Evolutionary conservation across 1,140 invertebrate species (phyloP).

Genomic region (Macrocentrus cingulum): DNA sequence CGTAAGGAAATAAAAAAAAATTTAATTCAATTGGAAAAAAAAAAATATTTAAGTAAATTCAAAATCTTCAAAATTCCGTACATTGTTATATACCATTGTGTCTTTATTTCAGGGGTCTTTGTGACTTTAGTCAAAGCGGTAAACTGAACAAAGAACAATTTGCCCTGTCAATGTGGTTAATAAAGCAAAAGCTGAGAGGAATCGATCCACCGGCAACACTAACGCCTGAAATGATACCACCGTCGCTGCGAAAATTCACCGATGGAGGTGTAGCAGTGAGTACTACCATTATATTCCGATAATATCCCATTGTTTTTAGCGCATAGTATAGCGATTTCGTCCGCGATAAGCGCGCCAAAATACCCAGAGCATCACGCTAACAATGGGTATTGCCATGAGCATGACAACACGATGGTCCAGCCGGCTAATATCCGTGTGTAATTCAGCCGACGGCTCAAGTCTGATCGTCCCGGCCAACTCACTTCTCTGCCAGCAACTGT

Average conservation of each 20-base stretch:
- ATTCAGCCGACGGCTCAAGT: constrained; percentile 59
- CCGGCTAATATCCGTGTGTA: constrained; percentile 46
- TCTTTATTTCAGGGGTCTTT: constrained; percentile 81
- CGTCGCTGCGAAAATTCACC: constrained; percentile 57
- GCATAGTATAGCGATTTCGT: constrained; percentile 43
- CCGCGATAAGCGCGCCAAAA: constrained; percentile 56
- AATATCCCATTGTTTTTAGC: constrained; percentile 31
- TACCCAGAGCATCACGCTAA: constrained; percentile 53
- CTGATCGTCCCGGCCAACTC: constrained; percentile 64
- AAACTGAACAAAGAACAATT: constrained; percentile 96
- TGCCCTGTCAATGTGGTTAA: constrained; percentile 92
- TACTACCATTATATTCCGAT: constrained; percentile 7
- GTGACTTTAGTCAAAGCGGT: constrained; percentile 87
- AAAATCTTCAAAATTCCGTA: too few species aligned
- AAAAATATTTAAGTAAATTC: too few species aligned
- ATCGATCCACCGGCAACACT: constrained; percentile 76
- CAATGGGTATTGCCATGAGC: constrained; percentile 53
- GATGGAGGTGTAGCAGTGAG: constrained; percentile 42
- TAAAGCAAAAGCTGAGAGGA: constrained; percentile 81
- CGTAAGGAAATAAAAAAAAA: too few species aligned
- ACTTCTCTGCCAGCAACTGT: constrained; percentile 69
- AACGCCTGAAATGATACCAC: constrained; percentile 81
- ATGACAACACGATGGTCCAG: constrained; percentile 60
- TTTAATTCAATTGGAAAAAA: too few species aligned
- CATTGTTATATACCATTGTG: too few species aligned